These are phyloP conservation scores for Whitmania pigra DNA, from an alignment of 1,140 invertebrate species.

Conservation along the genomic window DNA sequence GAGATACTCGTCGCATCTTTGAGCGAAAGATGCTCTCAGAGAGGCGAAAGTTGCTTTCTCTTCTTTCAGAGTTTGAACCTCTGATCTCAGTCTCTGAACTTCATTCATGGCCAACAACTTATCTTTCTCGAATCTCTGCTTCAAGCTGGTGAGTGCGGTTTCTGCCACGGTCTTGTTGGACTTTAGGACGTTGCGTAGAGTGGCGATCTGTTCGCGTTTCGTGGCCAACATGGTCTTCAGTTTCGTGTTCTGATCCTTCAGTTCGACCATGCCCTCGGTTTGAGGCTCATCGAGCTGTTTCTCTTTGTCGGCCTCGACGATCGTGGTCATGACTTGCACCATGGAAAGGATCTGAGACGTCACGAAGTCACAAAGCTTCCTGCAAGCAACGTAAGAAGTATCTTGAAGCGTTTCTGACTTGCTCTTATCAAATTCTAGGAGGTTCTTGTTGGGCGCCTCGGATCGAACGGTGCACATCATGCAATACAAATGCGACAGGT, in stretches of 20 bases:
- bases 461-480: conserved; percentile 61
- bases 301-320: background rate
- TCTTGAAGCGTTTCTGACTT: background rate
- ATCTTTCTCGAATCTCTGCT: conserved; percentile 98
- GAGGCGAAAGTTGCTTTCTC: conserved; percentile 98
- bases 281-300: background rate
- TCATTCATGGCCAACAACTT: conserved; percentile 93
- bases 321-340: background rate
- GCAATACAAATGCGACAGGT: conserved; percentile 63
- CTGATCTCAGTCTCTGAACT: conserved; percentile 87
- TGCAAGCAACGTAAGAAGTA: background rate
- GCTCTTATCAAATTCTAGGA: background rate
- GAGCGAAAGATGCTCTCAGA: conserved; percentile 94
- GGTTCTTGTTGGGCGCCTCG: conserved; percentile 46
- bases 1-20: conserved; percentile 93
- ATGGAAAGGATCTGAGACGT: conserved; percentile 11
- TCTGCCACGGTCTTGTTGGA: conserved; percentile 98
- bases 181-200: conserved; percentile 88
- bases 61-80: conserved; percentile 83
- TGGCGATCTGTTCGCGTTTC: conserved; percentile 94
- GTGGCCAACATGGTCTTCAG: conserved; percentile 72
- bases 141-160: conserved; percentile 88
- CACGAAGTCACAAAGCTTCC: background rate
- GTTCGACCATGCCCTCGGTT: conserved; percentile 46
- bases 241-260: conserved; percentile 66